phyloP scores from a whole-genome alignment of 2,113 vertebrate species.

The Acanthisitta chloris region DNA sequence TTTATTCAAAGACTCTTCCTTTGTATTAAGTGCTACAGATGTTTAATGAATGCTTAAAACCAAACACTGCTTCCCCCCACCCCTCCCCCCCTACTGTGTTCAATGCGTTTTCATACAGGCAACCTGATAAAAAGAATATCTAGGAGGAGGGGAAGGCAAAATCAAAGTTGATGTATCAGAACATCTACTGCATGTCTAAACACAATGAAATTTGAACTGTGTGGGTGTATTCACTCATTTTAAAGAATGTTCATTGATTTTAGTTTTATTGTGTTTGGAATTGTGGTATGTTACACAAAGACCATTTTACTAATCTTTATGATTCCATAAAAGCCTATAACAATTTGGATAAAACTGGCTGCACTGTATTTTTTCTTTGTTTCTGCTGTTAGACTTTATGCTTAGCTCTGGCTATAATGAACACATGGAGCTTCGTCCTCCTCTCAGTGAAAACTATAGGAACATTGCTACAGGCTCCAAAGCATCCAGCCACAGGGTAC shows the following conservation, averaged over 20 bases:
- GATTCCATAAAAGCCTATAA: constrained; percentile 27
- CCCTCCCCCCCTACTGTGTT: not conserved
- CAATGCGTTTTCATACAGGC: constrained; percentile 23
- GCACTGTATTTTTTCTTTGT: not conserved
- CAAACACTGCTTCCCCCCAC: not conserved
- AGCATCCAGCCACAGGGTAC: not conserved
- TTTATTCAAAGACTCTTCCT: constrained; percentile 66
- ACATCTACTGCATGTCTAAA: constrained; percentile 59
- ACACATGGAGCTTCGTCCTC: not conserved
- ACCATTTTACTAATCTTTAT: constrained; percentile 35
- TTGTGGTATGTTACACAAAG: constrained; percentile 40
- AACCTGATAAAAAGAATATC: constrained; percentile 53
- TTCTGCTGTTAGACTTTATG: constrained; percentile 5
- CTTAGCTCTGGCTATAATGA: not conserved
- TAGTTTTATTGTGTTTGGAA: constrained; percentile 44
- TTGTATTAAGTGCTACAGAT: constrained; percentile 73
- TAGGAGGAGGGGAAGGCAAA: constrained; percentile 30
- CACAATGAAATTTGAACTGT: constrained; percentile 50
- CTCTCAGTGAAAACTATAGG: not conserved
- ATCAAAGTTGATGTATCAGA: constrained; percentile 41
- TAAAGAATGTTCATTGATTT: constrained; percentile 50
- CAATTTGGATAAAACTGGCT: not conserved
- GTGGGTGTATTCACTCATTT: constrained; percentile 57
- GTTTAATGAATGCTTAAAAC: constrained; percentile 66
- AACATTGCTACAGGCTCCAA: not conserved